Conservation (phyloP, 2,113 vertebrate species). For the Entosphenus tridentatus region DNA sequence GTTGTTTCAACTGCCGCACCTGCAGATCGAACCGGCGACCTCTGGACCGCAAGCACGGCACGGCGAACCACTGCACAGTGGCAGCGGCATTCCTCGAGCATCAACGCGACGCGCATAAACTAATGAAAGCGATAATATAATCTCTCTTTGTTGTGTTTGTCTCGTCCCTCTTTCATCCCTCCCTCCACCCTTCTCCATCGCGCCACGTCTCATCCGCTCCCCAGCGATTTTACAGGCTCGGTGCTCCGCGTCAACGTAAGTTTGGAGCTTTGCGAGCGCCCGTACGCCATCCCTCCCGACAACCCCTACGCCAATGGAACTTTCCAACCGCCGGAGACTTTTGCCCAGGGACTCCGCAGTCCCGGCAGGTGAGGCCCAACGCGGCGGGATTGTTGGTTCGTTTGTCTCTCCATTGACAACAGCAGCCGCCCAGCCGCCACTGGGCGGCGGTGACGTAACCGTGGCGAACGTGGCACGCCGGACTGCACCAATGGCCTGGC, state of each 20-base stretch:
- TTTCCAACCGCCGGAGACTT: constrained; percentile 92
- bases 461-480: not conserved
- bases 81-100: no score
- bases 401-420: not conserved
- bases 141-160: no score
- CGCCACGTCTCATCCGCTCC: constrained; percentile 11
- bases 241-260: constrained; percentile 77
- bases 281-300: constrained; percentile 62
- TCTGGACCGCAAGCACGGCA: no score
- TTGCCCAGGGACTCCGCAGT: constrained; percentile 81
- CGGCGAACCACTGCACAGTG: no score
- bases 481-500: not conserved
- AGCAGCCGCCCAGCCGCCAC: not conserved
- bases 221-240: constrained; percentile 92
- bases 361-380: constrained; percentile 62
- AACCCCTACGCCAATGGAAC: constrained; percentile 98
- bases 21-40: no score
- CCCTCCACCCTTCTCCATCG: no score
- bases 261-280: constrained; percentile 43
- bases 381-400: not conserved
- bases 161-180: no score
- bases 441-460: not conserved
- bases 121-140: no score
- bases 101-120: no score
- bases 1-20: no score